These are phyloP conservation scores for Acronicta alni DNA, from an alignment of 2,888 invertebrate species.

Conservation along the genomic window DNA sequence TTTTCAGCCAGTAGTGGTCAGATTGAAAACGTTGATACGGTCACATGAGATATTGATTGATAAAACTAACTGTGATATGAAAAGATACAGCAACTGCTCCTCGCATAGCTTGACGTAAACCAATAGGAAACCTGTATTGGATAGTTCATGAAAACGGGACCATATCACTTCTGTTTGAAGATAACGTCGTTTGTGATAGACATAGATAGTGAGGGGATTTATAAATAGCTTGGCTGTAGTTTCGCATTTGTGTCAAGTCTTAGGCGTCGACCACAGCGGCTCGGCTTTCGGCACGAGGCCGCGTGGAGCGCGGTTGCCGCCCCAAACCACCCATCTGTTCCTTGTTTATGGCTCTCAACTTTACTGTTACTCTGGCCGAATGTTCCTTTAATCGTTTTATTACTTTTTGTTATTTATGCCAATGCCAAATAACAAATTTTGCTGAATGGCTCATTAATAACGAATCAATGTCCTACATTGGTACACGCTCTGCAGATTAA, in stretches of 20 bases:
- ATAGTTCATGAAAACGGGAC: constrained; percentile 34
- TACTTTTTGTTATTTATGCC: constrained; percentile 51
- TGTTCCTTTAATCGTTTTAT: constrained; percentile 58
- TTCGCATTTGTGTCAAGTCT: constrained; percentile 54
- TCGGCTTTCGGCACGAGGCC: constrained; percentile 38
- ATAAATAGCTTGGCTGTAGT: constrained; percentile 51
- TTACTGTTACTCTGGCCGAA: constrained; percentile 55
- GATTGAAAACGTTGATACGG: no score
- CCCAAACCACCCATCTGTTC: constrained; percentile 59
- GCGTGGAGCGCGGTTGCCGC: constrained; percentile 35
- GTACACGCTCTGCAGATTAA: constrained; percentile 8
- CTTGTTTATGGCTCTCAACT: constrained; percentile 59
- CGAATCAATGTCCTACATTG: constrained; percentile 25
- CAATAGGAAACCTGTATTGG: constrained; percentile 9
- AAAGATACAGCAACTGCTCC: constrained; percentile 2
- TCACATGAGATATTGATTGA: no score
- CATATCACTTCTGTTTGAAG: constrained; percentile 37
- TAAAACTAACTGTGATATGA: neutral
- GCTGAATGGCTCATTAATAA: constrained; percentile 21
- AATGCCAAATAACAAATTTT: constrained; percentile 34
- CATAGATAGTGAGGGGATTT: constrained; percentile 41
- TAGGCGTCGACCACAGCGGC: constrained; percentile 44
- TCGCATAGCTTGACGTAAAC: constrained; percentile 9
- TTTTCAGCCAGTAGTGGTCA: no score
- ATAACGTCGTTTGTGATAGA: constrained; percentile 48